Percentiles rank a stretch among this genome's conserved stretches.
phyloP scores from a whole-genome alignment of 2,797 vertebrate species.

The Ctenosaura bakeri region DNA sequence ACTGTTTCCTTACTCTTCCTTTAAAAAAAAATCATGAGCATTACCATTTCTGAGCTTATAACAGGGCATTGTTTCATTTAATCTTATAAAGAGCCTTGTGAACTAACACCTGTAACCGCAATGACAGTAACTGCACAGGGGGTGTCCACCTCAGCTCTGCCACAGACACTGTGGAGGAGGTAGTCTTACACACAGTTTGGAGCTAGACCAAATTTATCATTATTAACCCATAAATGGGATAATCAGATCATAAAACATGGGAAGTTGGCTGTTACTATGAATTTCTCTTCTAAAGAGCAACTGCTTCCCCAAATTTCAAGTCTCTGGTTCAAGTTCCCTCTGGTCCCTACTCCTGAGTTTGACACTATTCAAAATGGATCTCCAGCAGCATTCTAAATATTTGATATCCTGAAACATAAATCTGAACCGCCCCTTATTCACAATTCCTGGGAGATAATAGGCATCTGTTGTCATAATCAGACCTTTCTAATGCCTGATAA shows the following conservation, averaged over 20 bases:
- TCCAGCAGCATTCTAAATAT: neutral
- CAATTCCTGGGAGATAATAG: neutral
- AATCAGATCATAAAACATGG: neutral
- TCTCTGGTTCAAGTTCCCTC: neutral
- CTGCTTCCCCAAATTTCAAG: neutral
- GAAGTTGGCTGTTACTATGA: neutral
- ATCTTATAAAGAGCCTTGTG: neutral
- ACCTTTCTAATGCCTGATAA: neutral
- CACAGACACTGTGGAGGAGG: neutral
- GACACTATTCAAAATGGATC: neutral
- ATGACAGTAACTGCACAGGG: neutral
- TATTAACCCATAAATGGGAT: constrained; percentile 1
- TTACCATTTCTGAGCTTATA: constrained; percentile 6
- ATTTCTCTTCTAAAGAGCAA: neutral
- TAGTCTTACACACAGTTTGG: neutral
- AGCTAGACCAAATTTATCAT: neutral
- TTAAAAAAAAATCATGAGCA: neutral
- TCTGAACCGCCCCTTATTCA: neutral
- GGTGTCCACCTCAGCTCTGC: neutral
- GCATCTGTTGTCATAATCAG: neutral
- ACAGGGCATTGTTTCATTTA: neutral
- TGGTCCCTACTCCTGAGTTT: neutral
- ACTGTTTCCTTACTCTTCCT: too few species aligned
- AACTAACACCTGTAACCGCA: neutral
- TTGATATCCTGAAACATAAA: neutral